A percentile compares a stretch with the other conserved stretches of the same genome.
Conservation (phyloP, 2,888 invertebrate species). For the Acanthosoma haemorrhoidale region DNA sequence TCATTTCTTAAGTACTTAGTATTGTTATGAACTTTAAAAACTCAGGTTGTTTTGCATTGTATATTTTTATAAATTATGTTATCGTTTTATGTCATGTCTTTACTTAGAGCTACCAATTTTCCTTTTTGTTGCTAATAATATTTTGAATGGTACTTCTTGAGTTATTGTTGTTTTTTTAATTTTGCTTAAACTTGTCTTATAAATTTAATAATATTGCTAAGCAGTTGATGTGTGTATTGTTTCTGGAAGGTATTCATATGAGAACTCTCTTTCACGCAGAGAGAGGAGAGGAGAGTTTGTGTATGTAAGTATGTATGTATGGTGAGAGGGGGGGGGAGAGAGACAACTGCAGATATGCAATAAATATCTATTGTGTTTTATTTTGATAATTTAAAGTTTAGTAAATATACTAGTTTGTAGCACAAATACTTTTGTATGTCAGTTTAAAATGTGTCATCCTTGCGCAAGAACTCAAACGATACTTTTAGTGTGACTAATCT, state of each 20-base stretch:
- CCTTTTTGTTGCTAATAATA: background rate
- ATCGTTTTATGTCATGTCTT: background rate
- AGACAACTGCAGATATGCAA: background rate
- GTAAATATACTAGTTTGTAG: background rate
- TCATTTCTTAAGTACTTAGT: background rate
- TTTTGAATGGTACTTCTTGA: too few relatives aligned
- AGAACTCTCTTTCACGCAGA: background rate
- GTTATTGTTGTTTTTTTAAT: too few relatives aligned
- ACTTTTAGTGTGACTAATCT: too few relatives aligned
- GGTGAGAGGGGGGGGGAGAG: too few relatives aligned
- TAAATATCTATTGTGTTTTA: background rate
- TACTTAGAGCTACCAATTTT: background rate
- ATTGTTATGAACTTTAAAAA: background rate
- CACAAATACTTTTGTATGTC: background rate
- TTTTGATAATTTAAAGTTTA: background rate
- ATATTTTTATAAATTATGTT: background rate
- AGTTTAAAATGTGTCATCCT: background rate
- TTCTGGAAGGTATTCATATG: background rate
- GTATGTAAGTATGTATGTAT: too few relatives aligned
- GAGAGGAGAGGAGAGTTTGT: too few relatives aligned
- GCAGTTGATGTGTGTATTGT: background rate
- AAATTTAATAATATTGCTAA: background rate
- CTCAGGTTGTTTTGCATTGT: background rate
- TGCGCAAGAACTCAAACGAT: background rate
- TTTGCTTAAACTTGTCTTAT: too few relatives aligned